Percentiles rank a stretch among this genome's conserved stretches.
Conservation (phyloP, 2,888 invertebrate species). For the Zonitis immaculata region DNA sequence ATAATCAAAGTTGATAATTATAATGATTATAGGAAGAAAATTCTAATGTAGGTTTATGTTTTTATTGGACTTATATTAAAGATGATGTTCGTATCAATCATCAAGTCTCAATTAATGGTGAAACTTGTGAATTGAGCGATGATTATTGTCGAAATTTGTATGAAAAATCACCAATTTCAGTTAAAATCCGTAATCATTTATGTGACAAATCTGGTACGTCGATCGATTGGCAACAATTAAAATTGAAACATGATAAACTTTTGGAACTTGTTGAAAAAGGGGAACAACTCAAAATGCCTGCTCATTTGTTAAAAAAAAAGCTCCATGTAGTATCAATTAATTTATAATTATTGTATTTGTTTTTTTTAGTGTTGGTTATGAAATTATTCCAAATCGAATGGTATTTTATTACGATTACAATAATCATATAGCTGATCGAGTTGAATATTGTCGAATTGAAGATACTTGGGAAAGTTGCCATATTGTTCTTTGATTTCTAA, state of each 20-base stretch:
- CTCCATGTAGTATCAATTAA: too few species aligned
- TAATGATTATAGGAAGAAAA: conserved; percentile 42
- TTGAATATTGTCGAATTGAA: conserved; percentile 36
- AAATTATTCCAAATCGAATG: conserved; percentile 46
- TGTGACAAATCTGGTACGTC: neutral
- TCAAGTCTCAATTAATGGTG: conserved; percentile 49
- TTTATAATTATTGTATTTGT: too few species aligned
- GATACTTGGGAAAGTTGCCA: neutral
- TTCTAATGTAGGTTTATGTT: conserved; percentile 47
- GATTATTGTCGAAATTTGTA: conserved; percentile 43
- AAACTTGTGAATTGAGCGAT: conserved; percentile 38
- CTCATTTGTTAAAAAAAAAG: too few species aligned
- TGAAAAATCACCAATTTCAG: conserved; percentile 47
- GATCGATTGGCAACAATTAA: conserved; percentile 17
- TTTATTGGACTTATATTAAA: conserved; percentile 45
- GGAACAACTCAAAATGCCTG: conserved; percentile 47
- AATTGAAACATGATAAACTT: conserved; percentile 47
- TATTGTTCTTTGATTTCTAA: neutral
- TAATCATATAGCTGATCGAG: conserved; percentile 48
- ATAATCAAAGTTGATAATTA: conserved; percentile 1
- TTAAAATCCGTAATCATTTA: conserved; percentile 39
- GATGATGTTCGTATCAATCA: conserved; percentile 27
- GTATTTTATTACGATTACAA: conserved; percentile 50
- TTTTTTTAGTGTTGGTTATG: conserved; percentile 51
- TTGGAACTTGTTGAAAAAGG: conserved; percentile 35